Conservation (phyloP, 2,113 vertebrate species). For the Calyptomena viridis region DNA sequence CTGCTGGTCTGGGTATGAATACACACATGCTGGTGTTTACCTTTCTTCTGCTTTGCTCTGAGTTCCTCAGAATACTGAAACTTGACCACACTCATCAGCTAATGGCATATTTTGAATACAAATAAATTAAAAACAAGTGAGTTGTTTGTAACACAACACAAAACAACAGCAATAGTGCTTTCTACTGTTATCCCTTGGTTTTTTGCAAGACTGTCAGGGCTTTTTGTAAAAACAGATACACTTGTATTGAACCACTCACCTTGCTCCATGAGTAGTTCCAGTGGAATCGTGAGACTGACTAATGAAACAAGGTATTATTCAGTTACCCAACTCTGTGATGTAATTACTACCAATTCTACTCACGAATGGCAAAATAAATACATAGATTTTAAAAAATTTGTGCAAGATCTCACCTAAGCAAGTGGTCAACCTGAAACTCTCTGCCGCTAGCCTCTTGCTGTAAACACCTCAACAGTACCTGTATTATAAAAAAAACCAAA, state of each 20-base stretch:
- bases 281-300: background rate
- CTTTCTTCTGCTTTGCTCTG: background rate
- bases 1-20: background rate
- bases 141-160: background rate
- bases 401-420: background rate
- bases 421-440: background rate
- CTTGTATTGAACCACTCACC: background rate
- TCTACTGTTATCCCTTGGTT: background rate
- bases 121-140: background rate
- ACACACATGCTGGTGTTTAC: background rate
- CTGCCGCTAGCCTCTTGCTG: background rate
- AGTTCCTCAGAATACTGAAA: background rate
- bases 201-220: background rate
- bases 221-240: background rate
- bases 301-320: background rate
- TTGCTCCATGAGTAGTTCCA: background rate
- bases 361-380: background rate
- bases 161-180: background rate
- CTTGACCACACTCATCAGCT: background rate
- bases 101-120: background rate
- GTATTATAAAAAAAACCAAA: too few species aligned
- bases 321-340: background rate
- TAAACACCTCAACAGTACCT: background rate
- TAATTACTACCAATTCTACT: background rate
- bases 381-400: background rate